Conservation (phyloP, 2,113 vertebrate species). For the Carassius auratus region DNA sequence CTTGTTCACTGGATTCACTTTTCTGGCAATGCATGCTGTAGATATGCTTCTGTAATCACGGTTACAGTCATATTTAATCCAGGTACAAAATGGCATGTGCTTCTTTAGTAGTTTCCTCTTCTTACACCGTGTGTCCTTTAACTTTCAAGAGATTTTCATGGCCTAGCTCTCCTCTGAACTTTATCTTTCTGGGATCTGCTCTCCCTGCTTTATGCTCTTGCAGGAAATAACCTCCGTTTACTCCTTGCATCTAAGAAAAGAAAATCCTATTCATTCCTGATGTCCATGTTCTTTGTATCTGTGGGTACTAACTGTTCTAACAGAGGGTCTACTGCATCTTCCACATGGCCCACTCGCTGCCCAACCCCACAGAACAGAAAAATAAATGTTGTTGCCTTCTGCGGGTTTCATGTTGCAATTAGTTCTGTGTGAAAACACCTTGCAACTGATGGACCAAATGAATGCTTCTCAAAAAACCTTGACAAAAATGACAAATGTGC, state of each 20-base stretch:
- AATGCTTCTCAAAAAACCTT: not conserved
- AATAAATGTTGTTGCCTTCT: constrained; percentile 55
- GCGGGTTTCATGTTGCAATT: no score
- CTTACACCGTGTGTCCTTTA: not conserved
- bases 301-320: not conserved
- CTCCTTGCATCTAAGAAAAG: constrained; percentile 1
- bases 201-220: not conserved
- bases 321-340: constrained; percentile 22
- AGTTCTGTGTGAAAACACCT: constrained; percentile 25
- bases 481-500: not conserved
- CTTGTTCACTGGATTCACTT: not conserved
- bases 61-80: not conserved
- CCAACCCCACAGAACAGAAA: constrained; percentile 50
- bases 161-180: not conserved
- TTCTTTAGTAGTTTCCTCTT: not conserved
- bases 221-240: constrained; percentile 20
- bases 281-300: not conserved
- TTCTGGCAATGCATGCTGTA: not conserved
- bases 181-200: not conserved
- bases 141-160: constrained; percentile 20
- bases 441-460: no score
- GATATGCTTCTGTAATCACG: constrained; percentile 10
- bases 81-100: not conserved
- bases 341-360: constrained; percentile 15
- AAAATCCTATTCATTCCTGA: not conserved